Evolutionary conservation across 2,113 vertebrate species (phyloP).

Genomic region (Apodemus speciosus): DNA sequence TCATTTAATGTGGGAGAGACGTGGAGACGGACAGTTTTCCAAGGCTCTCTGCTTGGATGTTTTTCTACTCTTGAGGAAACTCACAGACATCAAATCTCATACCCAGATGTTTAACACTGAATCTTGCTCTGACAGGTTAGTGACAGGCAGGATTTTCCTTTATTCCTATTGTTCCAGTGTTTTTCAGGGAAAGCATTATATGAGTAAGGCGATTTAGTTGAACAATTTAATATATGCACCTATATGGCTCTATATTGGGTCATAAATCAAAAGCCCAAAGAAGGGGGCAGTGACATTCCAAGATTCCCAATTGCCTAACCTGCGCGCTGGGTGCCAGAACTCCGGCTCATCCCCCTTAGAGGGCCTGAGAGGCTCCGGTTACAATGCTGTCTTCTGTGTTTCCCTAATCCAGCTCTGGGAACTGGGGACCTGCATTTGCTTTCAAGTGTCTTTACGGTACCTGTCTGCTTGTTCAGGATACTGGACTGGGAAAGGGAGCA

Average conservation of each 20-base stretch:
- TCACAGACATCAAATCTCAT: slow-evolving; percentile 5
- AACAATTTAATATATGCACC: background rate
- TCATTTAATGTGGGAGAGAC: background rate
- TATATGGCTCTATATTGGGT: background rate
- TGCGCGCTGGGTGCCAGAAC: background rate
- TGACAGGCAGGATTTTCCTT: background rate
- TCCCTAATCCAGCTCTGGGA: background rate
- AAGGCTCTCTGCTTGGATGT: background rate
- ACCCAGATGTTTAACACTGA: background rate
- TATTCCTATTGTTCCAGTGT: background rate
- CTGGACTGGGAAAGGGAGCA: background rate
- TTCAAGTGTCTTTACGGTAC: background rate
- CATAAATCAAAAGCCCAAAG: background rate
- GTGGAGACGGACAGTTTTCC: background rate
- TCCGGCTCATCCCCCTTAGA: background rate
- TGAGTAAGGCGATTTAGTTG: background rate
- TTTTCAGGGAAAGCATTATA: background rate
- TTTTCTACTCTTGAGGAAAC: background rate
- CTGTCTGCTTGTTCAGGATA: background rate
- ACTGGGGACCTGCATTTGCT: background rate
- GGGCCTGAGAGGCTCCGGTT: background rate
- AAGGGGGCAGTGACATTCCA: background rate
- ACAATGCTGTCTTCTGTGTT: background rate
- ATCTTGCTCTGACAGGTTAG: background rate
- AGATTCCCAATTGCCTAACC: background rate